Base-by-base conservation (phyloP, 2,113 vertebrate species). In the Psilopogon haemacephalus region DNA sequence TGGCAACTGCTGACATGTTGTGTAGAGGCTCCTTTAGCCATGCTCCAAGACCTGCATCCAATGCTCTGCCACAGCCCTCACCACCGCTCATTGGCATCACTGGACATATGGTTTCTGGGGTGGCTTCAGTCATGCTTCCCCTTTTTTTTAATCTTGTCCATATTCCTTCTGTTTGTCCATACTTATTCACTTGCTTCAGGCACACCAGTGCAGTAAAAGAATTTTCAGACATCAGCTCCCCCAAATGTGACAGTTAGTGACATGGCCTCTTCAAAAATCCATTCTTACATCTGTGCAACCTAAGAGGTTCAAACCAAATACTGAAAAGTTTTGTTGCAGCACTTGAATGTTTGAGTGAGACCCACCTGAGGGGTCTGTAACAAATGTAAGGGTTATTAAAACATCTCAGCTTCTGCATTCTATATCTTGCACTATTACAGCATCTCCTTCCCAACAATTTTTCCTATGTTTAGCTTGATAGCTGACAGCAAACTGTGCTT, bases 21-120 rank as follows among this genome's bases (percentile, higher is more conserved):
- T 11, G 8, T 5, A 17, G 32, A 46, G 37, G 11, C 54, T 38
- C 33, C 15, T 23, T 35, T 13, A 52, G 23, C 17, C 1, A 0
- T 9, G 17, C 16, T 59, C 56, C 17, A 32, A 35, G 48, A 5
- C 8, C 10, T 6, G 18, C 10, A 79, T 14, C 30, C 19, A 50
- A 40, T 46, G 42, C 40, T 78, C 72, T 75, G 76, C 67, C 74
- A 60, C 50, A 63, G 28, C 60, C 86, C 59, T 13, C 15, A 15
- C 14, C 64, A 33, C 35, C 72, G 32, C 23, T 80, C 5, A 59
- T 48, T 59, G 84, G 12, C 20, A 8, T 26, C 60, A 40, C 3
- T 65, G 30, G 59, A 26, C 33, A 3, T 38, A 7, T 0, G 1
- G 50, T 32, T 80, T 32, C 40, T 64, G 9, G 16, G 32, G 16